Base-by-base conservation (phyloP, 2,888 invertebrate genomes). In the Rutpela maculata region DNA sequence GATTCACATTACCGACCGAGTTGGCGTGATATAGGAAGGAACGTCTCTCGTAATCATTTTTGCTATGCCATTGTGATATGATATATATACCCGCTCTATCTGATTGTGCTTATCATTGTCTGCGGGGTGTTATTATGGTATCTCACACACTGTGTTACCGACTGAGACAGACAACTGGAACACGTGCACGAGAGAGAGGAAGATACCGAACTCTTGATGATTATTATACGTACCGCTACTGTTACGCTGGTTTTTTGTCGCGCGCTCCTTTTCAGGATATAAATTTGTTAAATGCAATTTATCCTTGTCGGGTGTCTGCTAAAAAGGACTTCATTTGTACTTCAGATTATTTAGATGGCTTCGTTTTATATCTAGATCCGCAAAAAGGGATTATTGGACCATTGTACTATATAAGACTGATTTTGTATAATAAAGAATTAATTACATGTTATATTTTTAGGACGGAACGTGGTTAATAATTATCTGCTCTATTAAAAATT, bases 61-160 rank as follows among this genome's bases (percentile, higher is more conserved):
- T 88, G 89, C 88, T 86, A 87, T 87, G 88, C 88, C 88, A 88
- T 89, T 89, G 89, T 89, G 88, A 88, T 88, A 87, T 89, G 89
- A 89, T 89, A 88, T 89, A 89, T 88, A 89, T 88, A 84, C 84
- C 83, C 77, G 81, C 79, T 78, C 77, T 85, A 86, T 86, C 86
- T 85, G 86, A 86, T 86, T 77, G 79, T 71, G 81, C 85, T 85
- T 86, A 86, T 86, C 86, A 82, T 82, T 84, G 84, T 83, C 84
- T 84, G 83, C 81, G 83, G 85, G 85, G 84, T 85, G 85, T 85
- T 85, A 86, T 85, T 85, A 85, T 75, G 79, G 81, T 83, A 84
- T 82, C 83, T 83, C 81, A 81, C 82, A 82, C 81, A 78, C 77
- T 74, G 68, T 78, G 74, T 63, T 77, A 70, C 75, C 68, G 76